Percentiles rank a stretch among this genome's conserved stretches.
phyloP scores from a whole-genome alignment of 2,113 vertebrate genomes.

The Corvus cornix region DNA sequence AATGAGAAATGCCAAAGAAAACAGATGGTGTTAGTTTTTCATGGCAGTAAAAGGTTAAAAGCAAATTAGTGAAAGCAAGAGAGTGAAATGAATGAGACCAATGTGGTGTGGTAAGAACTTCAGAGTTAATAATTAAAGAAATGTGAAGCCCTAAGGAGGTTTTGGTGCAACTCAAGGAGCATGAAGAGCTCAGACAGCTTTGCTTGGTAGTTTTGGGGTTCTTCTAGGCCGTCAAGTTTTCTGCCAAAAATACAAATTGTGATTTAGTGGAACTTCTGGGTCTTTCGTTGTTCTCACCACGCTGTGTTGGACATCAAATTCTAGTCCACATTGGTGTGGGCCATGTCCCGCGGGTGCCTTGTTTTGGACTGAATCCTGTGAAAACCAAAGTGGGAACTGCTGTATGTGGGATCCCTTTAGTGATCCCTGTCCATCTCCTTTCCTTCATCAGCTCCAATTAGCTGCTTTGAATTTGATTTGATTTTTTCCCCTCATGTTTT shows the following conservation, averaged over 20 bases:
- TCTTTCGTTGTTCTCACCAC: not conserved
- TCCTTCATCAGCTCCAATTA: not conserved
- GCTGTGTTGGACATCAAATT: not conserved
- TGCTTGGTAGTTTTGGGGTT: fast-evolving
- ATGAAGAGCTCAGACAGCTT: not conserved
- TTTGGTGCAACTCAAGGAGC: not conserved
- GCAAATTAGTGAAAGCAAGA: not conserved
- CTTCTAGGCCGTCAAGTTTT: not conserved
- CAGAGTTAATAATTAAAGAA: not conserved
- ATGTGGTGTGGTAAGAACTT: not conserved
- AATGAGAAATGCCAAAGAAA: not conserved
- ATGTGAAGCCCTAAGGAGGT: not conserved
- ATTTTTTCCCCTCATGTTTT: not conserved
- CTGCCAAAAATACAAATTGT: too few species aligned
- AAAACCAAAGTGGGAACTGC: not conserved
- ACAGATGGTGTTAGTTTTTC: not conserved
- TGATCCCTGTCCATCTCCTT: not conserved
- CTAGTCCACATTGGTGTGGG: not conserved
- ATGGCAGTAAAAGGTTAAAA: not conserved
- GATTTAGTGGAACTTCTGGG: not conserved
- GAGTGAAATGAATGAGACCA: not conserved
- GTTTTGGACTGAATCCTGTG: not conserved
- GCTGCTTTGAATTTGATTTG: not conserved
- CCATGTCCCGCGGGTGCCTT: too few species aligned
- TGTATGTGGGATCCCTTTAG: not conserved